Conservation (phyloP, 1,140 invertebrate species). For the Drosophila sproati region DNA sequence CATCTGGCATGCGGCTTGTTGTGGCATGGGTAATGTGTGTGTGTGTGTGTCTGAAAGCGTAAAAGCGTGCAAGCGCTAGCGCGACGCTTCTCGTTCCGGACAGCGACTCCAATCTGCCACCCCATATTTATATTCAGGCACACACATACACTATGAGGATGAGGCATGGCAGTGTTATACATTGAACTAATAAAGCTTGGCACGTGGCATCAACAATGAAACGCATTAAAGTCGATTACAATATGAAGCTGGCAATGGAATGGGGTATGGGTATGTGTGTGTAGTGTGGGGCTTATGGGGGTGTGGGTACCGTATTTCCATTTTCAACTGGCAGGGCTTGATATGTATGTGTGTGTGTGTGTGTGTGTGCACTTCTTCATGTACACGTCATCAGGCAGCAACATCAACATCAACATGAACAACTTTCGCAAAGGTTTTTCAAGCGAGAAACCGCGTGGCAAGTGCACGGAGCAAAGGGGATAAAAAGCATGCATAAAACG, state of each 20-base stretch:
- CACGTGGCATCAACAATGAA: conserved; percentile 85
- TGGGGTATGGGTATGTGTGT: background rate
- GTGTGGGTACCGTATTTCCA: conserved; percentile 10
- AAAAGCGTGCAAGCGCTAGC: conserved; percentile 82
- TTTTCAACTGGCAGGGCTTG: conserved; percentile 22
- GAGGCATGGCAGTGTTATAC: conserved; percentile 77
- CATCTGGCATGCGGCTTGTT: conserved; percentile 42
- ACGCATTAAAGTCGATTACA: conserved; percentile 85
- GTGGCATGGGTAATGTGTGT: conserved; percentile 77
- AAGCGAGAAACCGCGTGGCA: conserved; percentile 53
- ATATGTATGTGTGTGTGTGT: background rate
- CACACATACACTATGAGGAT: conserved; percentile 37
- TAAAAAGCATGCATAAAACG: conserved; percentile 3
- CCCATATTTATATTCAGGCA: conserved; percentile 4
- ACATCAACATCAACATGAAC: conserved; percentile 24
- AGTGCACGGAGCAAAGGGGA: conserved; percentile 13
- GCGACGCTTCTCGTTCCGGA: conserved; percentile 58
- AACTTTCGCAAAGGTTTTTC: conserved; percentile 41
- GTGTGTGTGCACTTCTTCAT: background rate
- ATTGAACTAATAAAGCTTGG: conserved; percentile 85
- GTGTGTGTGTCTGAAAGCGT: conserved; percentile 77
- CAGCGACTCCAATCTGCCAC: conserved; percentile 16
- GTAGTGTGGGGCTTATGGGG: conserved; percentile 8
- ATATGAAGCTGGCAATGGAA: conserved; percentile 67
- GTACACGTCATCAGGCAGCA: conserved; percentile 61